Evolutionary conservation across 1,140 invertebrate species (phyloP), one percentile per base, ranked within the genome.

Genomic region (Babylonia areolata): DNA sequence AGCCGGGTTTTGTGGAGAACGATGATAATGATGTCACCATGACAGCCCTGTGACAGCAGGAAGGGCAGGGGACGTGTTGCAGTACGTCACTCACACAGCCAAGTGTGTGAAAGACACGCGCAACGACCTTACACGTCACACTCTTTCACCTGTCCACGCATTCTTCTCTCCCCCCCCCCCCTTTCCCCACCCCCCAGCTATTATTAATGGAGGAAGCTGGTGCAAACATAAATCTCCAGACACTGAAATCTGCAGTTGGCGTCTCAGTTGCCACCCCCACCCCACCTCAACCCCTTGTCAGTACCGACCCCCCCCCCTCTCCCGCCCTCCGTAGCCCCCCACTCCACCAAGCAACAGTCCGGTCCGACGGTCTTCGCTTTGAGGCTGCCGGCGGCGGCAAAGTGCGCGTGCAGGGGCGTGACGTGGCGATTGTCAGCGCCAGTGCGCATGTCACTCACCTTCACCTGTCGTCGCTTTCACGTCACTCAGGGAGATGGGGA

Each of bases 401-500:
- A 84, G 69, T 73, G 82, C 64, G 82, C 82, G 82, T 46, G 82
- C 82, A 84, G 82, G 69, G 82, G 82, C 82, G 82, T 84, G 82
- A 84, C 82, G 82, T 23, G 78, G 64, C 82, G 82, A 84, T 84
- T 84, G 82, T 84, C 82, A 84, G 82, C 82, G 82, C 35, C 82
- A 84, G 82, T 73, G 64, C 69, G 82, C 82, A 84, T 46, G 82
- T 84, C 82, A 84, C 69, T 84, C 82, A 84, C 82, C 37, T 69
- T 69, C 82, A 84, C 82, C 82, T 84, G 82, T 84, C 82, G 82
- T 84, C 82, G 69, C 64, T 42, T 84, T 84, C 82, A 73, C 64
- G 82, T 84, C 82, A 84, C 33, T 84, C 82, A 75, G 73, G 73
- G 58, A 75, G 69, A 84, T 84, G 82, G 64, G 64, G 40, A 84